Evolutionary conservation across 2,797 vertebrate species (phyloP).

Genomic region (Spondyliosoma cantharus): DNA sequence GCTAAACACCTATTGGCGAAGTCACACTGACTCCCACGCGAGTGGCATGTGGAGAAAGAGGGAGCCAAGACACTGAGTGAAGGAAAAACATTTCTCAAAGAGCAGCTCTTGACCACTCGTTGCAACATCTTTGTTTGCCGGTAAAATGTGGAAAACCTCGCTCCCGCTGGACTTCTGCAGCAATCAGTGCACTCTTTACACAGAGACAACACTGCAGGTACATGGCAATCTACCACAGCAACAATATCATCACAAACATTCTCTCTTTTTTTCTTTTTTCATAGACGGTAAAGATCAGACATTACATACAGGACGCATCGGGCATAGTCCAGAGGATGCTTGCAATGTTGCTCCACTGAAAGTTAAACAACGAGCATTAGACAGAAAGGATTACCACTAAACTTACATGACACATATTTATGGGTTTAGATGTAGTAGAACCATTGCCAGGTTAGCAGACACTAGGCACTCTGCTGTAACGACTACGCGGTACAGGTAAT

Average conservation of each 20-base stretch:
- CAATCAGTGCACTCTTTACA: neutral
- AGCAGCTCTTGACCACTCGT: constrained; percentile 28
- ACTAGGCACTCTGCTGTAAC: too few species aligned
- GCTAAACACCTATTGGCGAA: constrained; percentile 67
- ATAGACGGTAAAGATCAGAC: too few species aligned
- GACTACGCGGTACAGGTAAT: too few species aligned
- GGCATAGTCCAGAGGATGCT: neutral
- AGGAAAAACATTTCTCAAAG: constrained; percentile 65
- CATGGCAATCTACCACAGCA: neutral
- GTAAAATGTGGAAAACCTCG: neutral
- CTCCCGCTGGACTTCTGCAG: neutral
- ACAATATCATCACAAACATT: neutral
- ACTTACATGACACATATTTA: neutral
- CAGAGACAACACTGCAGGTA: neutral
- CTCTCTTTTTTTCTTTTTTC: neutral
- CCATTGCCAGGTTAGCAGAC: too few species aligned
- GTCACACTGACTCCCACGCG: constrained; percentile 60
- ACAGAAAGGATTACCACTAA: neutral
- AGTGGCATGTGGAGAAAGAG: constrained; percentile 41
- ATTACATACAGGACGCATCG: neutral
- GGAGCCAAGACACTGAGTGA: neutral
- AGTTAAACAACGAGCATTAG: neutral
- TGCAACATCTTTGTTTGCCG: constrained; percentile 30
- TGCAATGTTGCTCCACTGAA: neutral
- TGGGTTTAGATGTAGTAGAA: neutral